These are phyloP conservation scores for Polydrusus pterygomalis DNA, from an alignment of 2,888 invertebrate species.

Conservation along the genomic window DNA sequence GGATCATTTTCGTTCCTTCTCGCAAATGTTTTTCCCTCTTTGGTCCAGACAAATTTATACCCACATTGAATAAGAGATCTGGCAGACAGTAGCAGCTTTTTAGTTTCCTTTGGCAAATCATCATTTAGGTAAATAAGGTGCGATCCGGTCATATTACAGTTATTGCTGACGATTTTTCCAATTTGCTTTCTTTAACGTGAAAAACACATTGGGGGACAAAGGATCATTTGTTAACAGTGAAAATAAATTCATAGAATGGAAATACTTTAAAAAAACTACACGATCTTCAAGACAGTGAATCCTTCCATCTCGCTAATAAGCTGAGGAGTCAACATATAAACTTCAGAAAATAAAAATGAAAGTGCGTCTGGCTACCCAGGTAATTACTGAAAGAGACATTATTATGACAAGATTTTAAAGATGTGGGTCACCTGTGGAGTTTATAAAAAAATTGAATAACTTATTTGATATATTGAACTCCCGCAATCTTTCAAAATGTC, in stretches of 20 bases:
- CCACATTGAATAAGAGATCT: no score
- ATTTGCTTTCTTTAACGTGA: no score
- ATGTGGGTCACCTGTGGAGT: slow-evolving; percentile 50
- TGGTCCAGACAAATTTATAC: no score
- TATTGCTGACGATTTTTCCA: no score
- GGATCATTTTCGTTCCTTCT: no score
- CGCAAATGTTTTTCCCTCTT: no score
- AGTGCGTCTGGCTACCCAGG: slow-evolving; percentile 46
- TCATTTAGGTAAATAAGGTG: no score
- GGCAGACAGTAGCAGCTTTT: no score
- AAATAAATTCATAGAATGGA: no score
- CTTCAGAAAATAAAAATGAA: slow-evolving; percentile 34
- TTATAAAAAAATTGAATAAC: slow-evolving; percentile 55
- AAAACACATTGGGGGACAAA: slow-evolving; percentile 42
- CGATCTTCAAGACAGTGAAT: slow-evolving; percentile 36
- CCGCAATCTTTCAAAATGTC: slow-evolving; percentile 34
- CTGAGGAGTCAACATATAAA: slow-evolving; percentile 39
- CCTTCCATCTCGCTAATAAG: slow-evolving; percentile 46
- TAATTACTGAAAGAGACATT: slow-evolving; percentile 57
- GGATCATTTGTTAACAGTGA: slow-evolving; percentile 26
- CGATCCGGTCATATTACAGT: no score
- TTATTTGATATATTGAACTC: slow-evolving; percentile 59
- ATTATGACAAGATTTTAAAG: slow-evolving; percentile 52
- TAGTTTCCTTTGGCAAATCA: no score
- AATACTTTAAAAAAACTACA: slow-evolving; percentile 35